Conservation (phyloP, 2,113 vertebrate genomes). For the Tautogolabrus adspersus region DNA sequence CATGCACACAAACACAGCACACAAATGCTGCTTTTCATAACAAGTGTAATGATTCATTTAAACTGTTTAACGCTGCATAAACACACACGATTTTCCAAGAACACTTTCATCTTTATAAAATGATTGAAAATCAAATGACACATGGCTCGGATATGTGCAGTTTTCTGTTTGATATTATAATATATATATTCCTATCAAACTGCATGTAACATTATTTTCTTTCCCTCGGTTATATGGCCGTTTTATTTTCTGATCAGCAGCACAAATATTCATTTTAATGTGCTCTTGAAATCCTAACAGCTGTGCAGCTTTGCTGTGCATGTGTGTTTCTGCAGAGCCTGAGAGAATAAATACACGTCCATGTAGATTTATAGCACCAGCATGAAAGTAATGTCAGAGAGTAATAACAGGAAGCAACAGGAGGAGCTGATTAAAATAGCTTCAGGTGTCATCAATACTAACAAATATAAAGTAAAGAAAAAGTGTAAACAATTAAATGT, state of each 20-base stretch:
- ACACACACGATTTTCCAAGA: constrained; percentile 4
- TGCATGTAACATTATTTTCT: background rate
- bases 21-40: constrained; percentile 36
- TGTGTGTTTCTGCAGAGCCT: background rate
- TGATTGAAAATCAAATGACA: background rate
- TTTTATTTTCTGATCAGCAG: background rate
- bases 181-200: background rate
- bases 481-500: too few relatives aligned
- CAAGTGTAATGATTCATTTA: constrained; percentile 46
- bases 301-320: background rate
- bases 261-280: constrained; percentile 1
- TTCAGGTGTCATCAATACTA: too few relatives aligned
- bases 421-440: too few relatives aligned
- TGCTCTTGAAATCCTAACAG: background rate
- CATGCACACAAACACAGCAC: background rate
- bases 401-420: too few relatives aligned
- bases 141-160: background rate
- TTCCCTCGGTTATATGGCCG: background rate
- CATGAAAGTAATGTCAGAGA: background rate
- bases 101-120: background rate
- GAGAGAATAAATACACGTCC: too few relatives aligned
- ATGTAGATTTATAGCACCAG: too few relatives aligned
- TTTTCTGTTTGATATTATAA: background rate
- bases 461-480: too few relatives aligned
- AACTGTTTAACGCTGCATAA: constrained; percentile 28